phyloP scores from a whole-genome alignment of 2,888 invertebrate genomes.

The Melipona bicolor region DNA sequence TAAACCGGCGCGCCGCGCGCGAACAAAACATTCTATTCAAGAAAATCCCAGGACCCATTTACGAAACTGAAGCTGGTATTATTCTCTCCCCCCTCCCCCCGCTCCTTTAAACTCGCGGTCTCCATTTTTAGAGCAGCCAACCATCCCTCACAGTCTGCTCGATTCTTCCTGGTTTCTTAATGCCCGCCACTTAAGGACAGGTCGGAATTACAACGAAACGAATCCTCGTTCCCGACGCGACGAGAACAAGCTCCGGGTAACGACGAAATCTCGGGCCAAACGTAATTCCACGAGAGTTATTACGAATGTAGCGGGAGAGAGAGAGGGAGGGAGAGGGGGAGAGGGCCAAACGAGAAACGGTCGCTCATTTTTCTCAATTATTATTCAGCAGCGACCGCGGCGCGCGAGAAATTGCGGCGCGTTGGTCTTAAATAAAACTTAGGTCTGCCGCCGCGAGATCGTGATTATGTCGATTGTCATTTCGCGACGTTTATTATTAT shows the following conservation, averaged over 20 bases:
- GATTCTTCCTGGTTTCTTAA: slow-evolving; percentile 12
- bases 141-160: neutral
- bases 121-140: neutral
- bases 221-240: slow-evolving; percentile 1
- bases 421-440: slow-evolving; percentile 11
- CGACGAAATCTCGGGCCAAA: slow-evolving; percentile 45
- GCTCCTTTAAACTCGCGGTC: neutral
- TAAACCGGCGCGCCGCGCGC: neutral
- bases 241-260: neutral
- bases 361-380: slow-evolving; percentile 36
- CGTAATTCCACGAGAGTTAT: slow-evolving; percentile 55
- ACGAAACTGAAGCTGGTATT: neutral
- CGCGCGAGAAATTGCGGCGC: slow-evolving; percentile 13
- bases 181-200: slow-evolving; percentile 7
- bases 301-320: slow-evolving; percentile 32
- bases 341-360: slow-evolving; percentile 6
- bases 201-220: slow-evolving; percentile 18
- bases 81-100: neutral
- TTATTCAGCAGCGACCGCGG: slow-evolving; percentile 20
- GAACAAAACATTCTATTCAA: neutral
- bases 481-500: neutral
- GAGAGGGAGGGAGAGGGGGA: neutral
- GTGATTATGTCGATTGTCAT: neutral
- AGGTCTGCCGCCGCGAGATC: neutral
- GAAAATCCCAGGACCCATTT: neutral